Percentiles rank a stretch among this genome's conserved stretches.
Evolutionary conservation across 2,888 invertebrate genomes (phyloP).

Genomic region (Odontocolon sp.): DNA sequence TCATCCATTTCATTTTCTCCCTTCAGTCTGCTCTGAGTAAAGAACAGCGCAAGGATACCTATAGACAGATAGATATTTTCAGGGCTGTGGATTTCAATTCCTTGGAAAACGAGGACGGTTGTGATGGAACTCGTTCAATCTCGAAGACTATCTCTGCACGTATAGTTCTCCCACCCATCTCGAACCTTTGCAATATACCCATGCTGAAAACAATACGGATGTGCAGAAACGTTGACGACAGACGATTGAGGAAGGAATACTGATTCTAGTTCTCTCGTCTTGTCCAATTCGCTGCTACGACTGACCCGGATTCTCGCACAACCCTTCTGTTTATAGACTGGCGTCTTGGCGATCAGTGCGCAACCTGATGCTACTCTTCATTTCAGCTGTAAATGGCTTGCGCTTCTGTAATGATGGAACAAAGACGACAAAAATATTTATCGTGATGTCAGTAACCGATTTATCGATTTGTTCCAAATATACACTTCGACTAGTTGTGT

Average conservation of each 20-base stretch:
- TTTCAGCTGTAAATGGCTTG: conserved; percentile 31
- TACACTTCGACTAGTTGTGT: conserved; percentile 11
- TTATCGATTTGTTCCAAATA: conserved; percentile 34
- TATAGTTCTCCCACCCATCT: neutral
- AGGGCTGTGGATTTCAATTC: conserved; percentile 2
- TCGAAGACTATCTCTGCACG: neutral
- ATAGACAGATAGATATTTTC: neutral
- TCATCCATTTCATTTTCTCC: neutral
- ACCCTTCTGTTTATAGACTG: conserved; percentile 21
- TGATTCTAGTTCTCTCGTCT: neutral
- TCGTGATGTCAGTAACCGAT: conserved; percentile 10
- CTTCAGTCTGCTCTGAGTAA: neutral
- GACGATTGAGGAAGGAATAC: neutral
- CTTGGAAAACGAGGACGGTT: neutral
- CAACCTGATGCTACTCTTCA: conserved; percentile 25
- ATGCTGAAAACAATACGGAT: conserved; percentile 31
- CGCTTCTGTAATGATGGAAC: conserved; percentile 23
- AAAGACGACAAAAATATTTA: conserved; percentile 18
- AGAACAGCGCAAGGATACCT: neutral
- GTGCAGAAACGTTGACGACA: neutral
- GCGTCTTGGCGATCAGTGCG: conserved; percentile 26
- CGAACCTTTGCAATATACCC: conserved; percentile 34
- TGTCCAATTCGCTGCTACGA: conserved; percentile 5
- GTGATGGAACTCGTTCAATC: neutral
- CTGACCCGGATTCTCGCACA: conserved; percentile 33